A percentile compares a stretch with the other conserved stretches of the same genome.
Conservation (phyloP, 2,113 vertebrate genomes). For the Podiceps cristatus region DNA sequence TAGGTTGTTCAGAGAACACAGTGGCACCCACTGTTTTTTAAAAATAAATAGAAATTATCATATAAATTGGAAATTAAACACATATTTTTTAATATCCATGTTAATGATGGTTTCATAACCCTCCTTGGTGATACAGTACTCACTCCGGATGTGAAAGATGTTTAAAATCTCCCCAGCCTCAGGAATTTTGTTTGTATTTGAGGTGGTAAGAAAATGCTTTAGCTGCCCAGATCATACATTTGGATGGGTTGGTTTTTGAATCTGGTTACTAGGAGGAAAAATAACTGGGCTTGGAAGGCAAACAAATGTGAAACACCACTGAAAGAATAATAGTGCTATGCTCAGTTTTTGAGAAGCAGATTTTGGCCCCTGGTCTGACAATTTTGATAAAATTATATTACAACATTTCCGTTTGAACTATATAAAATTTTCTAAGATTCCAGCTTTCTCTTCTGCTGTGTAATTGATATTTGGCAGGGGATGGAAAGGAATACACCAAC, state of each 20-base stretch:
- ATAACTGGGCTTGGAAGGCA: neutral
- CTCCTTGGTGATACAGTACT: neutral
- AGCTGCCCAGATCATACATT: neutral
- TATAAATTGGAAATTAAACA: neutral
- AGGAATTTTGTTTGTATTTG: neutral
- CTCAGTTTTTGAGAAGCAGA: neutral
- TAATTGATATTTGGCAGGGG: neutral
- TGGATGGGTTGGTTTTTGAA: neutral
- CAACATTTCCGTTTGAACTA: neutral
- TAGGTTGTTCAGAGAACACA: neutral
- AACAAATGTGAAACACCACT: neutral
- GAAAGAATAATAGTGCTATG: neutral
- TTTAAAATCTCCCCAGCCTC: neutral
- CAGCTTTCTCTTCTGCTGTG: neutral
- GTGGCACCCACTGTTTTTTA: neutral
- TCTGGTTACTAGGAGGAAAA: neutral
- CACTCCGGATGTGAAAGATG: neutral
- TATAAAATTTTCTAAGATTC: neutral
- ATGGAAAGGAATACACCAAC: neutral
- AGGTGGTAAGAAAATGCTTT: neutral
- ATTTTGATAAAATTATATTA: neutral
- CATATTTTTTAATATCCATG: neutral
- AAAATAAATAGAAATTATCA: neutral
- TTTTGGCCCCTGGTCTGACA: neutral
- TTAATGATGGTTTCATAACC: neutral